Evolutionary conservation across 2,888 invertebrate genomes (phyloP), one percentile per base, ranked within the genome.

Genomic region (Philereme transversata): DNA sequence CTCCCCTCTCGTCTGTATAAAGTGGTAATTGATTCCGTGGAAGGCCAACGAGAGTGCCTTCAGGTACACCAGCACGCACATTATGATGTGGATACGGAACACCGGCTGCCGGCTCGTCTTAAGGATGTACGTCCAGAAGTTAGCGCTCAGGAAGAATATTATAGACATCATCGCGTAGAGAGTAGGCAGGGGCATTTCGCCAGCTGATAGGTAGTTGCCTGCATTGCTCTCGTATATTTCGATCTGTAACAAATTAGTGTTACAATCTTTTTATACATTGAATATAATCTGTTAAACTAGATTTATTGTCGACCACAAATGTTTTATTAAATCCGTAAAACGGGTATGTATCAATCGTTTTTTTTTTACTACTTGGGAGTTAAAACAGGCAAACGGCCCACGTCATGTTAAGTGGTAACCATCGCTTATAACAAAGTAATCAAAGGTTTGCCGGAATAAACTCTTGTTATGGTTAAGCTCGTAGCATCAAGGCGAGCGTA

Each of bases 21-120:
- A 99, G 82, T 99, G 98, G 79, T 96, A 98, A 83, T 98, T 97
- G 55, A 97, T 96, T 0, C 98, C 98, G 83, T 99, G 99, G 88
- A 99, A 99, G 63, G 99, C 95, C 53, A 99, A 87, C 0, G 99
- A 98, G 33, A 98, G 84, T 0, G 98, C 96, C 84, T 99, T 99
- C 22, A 99, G 88, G 78, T 97, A 98, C 4, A 99, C 97, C 59
- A 99, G 91, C 8, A 97, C 96, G 41, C 98, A 96, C 99, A 99
- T 99, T 68, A 99, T 93, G 73, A 98, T 98, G 85, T 99, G 99
- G 71, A 99, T 98, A 87, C 63, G 97, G 86, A 96, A 99, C 0
- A 99, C 97, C 0, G 96, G 95, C 79, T 97, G 96, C 67, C 95
- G 95, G 94, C 96, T 97, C 70, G 95, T 95, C 65, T 95, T 95